Percentiles rank a stretch among this genome's conserved stretches.
phyloP scores from a whole-genome alignment of 2,797 vertebrate genomes.

The Martes flavigula region DNA sequence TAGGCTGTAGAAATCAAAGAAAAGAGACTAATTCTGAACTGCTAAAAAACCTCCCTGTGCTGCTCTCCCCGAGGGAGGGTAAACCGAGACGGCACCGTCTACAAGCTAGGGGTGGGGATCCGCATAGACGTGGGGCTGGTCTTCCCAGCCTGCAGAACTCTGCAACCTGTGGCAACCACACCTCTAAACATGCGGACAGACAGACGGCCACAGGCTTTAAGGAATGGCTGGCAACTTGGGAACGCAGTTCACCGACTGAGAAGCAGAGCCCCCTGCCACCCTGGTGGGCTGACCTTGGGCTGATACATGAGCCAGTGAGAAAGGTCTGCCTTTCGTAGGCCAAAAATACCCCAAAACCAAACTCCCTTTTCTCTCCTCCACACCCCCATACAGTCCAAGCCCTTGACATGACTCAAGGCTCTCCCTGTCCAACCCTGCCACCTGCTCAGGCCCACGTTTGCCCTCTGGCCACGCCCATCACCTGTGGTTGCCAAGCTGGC shows the following conservation, averaged over 20 bases:
- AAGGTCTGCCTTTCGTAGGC: neutral
- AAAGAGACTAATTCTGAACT: neutral
- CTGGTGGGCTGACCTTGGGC: neutral
- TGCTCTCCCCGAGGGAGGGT: rapidly evolving
- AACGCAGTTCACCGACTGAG: neutral
- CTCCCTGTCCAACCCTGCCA: neutral
- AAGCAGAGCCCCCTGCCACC: neutral
- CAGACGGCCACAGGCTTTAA: neutral
- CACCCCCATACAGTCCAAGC: no score
- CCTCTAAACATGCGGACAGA: neutral
- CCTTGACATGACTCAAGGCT: no score
- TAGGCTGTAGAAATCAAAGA: neutral
- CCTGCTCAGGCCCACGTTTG: neutral
- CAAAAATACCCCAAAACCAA: neutral
- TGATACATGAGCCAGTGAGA: rapidly evolving
- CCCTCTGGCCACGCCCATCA: neutral
- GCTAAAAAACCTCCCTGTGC: neutral
- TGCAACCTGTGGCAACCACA: neutral
- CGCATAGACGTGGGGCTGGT: neutral
- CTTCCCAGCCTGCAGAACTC: neutral
- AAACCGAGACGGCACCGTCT: no score
- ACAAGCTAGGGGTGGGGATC: neutral
- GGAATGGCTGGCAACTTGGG: neutral
- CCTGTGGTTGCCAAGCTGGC: neutral
- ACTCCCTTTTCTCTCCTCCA: neutral